phyloP scores from a whole-genome alignment of 2,113 vertebrate genomes.

The Cromileptes altivelis region DNA sequence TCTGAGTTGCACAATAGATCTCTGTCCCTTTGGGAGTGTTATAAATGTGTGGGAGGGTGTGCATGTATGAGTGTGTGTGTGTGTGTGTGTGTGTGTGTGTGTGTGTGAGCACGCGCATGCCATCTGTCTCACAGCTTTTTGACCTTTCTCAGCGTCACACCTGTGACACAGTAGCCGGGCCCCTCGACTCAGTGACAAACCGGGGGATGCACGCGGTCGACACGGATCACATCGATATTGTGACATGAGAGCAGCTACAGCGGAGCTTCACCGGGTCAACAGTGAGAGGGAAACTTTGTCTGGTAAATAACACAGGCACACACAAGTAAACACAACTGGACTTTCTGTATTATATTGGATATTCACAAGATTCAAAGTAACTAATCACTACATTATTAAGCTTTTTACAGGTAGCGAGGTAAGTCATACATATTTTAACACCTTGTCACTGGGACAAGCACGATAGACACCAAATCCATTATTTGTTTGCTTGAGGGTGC shows the following conservation, averaged over 20 bases:
- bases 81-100: constrained; percentile 16
- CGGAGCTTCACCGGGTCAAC: constrained; percentile 18
- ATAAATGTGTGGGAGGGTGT: constrained; percentile 71
- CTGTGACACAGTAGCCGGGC: constrained; percentile 71
- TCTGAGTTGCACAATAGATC: constrained; percentile 78
- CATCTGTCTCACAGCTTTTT: constrained; percentile 79
- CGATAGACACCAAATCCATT: not conserved
- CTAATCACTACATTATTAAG: not conserved
- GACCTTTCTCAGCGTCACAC: constrained; percentile 76
- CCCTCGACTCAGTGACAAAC: constrained; percentile 67
- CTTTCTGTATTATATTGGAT: not conserved
- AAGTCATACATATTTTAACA: not conserved
- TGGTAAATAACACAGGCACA: not conserved
- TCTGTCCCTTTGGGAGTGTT: constrained; percentile 79
- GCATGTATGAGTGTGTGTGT: constrained; percentile 19
- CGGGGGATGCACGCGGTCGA: constrained; percentile 44
- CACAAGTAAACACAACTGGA: not conserved
- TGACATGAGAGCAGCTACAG: constrained; percentile 42
- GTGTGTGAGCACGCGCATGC: constrained; percentile 20
- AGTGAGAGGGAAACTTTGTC: not conserved
- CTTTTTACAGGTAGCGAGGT: not conserved
- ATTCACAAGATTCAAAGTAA: not conserved
- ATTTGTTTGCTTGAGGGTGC: not conserved
- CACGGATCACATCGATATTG: constrained; percentile 61
- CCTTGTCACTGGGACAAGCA: not conserved